Percentiles rank a stretch among this genome's conserved stretches.
These are phyloP conservation scores for Pipistrellus pygmaeus DNA, from an alignment of 2,797 vertebrate genomes.

Conservation along the genomic window DNA sequence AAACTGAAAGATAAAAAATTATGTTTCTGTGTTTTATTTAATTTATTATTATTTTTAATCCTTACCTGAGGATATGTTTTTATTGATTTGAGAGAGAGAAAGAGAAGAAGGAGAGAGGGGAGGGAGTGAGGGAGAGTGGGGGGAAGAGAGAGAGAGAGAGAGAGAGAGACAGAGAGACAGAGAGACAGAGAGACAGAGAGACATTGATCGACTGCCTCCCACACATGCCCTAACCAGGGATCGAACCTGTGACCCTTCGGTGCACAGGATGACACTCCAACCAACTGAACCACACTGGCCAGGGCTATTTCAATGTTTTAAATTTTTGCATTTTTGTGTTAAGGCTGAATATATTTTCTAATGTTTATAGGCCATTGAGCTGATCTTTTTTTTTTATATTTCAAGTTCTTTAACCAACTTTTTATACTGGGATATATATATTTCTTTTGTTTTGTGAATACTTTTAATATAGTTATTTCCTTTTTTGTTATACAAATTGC, in stretches of 20 bases:
- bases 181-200: neutral
- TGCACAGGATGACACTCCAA: neutral
- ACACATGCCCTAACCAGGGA: neutral
- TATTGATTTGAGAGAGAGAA: neutral
- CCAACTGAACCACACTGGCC: neutral
- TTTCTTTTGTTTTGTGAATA: neutral
- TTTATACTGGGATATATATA: neutral
- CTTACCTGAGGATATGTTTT: neutral
- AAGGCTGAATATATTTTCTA: neutral
- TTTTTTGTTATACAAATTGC: neutral
- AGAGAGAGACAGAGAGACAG: neutral
- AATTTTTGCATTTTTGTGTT: neutral
- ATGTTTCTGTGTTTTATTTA: neutral
- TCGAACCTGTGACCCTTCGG: neutral
- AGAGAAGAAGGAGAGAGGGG: too few species aligned
- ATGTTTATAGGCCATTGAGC: neutral
- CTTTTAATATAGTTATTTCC: constrained; percentile 20
- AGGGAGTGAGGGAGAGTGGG: too few species aligned
- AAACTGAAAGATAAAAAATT: constrained; percentile 8
- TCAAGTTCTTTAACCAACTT: constrained; percentile 31
- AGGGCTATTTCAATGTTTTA: neutral
- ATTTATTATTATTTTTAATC: neutral
- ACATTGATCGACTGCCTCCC: neutral
- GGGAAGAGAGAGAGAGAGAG: too few species aligned
- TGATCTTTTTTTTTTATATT: neutral